Base-by-base conservation (phyloP, 92 coral and sea anemone genomes). In the Galaxea fascicularis region DNA sequence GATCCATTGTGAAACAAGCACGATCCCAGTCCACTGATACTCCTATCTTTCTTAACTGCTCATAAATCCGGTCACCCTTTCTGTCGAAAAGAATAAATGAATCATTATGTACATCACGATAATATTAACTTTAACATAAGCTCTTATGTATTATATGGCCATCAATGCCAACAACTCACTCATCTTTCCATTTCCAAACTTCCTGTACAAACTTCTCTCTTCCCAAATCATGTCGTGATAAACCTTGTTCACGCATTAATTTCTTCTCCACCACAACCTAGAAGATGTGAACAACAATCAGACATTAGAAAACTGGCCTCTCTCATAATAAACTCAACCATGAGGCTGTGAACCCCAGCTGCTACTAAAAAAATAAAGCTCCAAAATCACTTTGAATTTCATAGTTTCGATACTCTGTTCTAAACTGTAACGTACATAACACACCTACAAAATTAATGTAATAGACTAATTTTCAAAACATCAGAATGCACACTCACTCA, bases 161-260 rank as follows among this genome's bases (percentile, higher is more conserved):
- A 35, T 35, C 41, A 35, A 6, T 6, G 6, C 41, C 41, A 35
- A 46, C 27, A 1, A 65, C 99, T 91, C 88, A 97, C 99, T 97
- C 99, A 91, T 97, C 89, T 56, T 97, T 97, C 99, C 99, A 97
- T 57, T 97, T 93, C 99, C 99, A 97, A 52, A 97, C 92, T 72
- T 93, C 92, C 27, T 97, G 90, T 0, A 97, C 92, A 91, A 97
- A 97, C 73, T 93, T 93, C 81, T 97, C 98, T 85, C 99, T 86
- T 46, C 99, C 99, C 84, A 97, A 89, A 76, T 97, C 99, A 77
- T 97, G 99, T 58, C 99, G 86, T 10, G 98, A 90, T 35, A 91
- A 76, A 12, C 96, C 96, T 74, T 80, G 88, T 69, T 97, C 99
- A 69, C 98, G 89, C 94, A 93, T 91, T 46, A 97, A 74, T 58